Conservation (phyloP, 2,797 vertebrate species). For the Peromyscus attwateri region DNA sequence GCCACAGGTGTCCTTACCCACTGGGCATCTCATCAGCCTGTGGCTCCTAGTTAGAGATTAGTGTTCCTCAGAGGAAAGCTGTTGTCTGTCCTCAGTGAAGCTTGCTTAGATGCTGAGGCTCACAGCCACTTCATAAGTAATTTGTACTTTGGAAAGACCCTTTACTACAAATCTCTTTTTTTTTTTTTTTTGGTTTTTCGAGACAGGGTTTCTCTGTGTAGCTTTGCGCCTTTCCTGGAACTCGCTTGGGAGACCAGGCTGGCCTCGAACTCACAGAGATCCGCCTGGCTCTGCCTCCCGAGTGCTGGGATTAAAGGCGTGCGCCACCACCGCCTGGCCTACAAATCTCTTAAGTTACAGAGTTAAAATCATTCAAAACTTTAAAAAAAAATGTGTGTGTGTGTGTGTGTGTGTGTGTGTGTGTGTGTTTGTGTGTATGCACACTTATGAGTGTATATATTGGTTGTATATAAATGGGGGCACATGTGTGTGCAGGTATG, state of each 20-base stretch:
- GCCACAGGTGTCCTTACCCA: not conserved
- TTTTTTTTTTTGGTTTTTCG: too few relatives aligned
- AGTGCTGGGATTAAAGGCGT: too few relatives aligned
- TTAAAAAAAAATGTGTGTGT: not conserved
- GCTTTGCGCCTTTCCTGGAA: too few relatives aligned
- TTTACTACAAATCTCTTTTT: too few relatives aligned
- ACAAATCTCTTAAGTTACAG: not conserved
- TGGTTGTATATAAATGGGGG: not conserved
- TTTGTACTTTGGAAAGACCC: not conserved
- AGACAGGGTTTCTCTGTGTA: too few relatives aligned
- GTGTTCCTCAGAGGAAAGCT: not conserved
- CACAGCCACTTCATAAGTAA: not conserved
- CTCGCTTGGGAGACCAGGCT: too few relatives aligned
- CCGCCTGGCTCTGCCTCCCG: too few relatives aligned
- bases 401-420: not conserved
- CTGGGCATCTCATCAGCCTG: not conserved
- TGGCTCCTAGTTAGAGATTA: not conserved
- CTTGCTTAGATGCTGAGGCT: not conserved
- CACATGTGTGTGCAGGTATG: too few relatives aligned
- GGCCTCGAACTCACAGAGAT: too few relatives aligned
- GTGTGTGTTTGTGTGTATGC: not conserved
- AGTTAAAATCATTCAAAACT: not conserved
- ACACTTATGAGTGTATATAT: not conserved
- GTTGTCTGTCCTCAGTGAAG: not conserved
- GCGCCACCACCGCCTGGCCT: too few relatives aligned